Base-by-base conservation (phyloP, 2,888 invertebrate genomes). In the Perizoma affinitatum region DNA sequence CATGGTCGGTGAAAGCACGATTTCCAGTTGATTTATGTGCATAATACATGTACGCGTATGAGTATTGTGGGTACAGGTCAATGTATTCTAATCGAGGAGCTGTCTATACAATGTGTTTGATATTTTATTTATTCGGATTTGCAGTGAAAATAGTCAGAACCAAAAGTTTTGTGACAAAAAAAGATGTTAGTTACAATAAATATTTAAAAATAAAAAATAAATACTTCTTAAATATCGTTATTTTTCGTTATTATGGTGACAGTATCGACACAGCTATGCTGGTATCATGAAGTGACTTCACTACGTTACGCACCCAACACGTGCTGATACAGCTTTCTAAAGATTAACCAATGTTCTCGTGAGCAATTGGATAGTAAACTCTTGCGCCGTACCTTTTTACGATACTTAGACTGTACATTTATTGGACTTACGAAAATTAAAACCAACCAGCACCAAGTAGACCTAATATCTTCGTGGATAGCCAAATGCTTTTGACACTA, bases 271-370 rank as follows among this genome's bases (percentile, higher is more conserved):
- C 48, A 36, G 22, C n/a, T 51, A 36, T n/a, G n/a, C n/a, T 49
- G 36, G 7, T 40, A 7, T n/a, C 6, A 4, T 48, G 8, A 10
- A 8, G 5, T 38, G 5, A 48, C 64, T 58, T 61, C 80, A 69
- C 79, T 82, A 74, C n/a, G 38, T 53, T 41, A 41, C 55, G 58
- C 52, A 56, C 52, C 11, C 34, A 61, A 47, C 75, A 70, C 73
- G 67, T 71, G 68, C 70, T 58, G 43, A 69, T 54, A 66, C 63
- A 58, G 76, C 84, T 84, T 84, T 84, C 84, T 80, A 82, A 82
- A 79, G 74, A 81, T 83, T 83, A 75, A 74, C 80, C 78, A 84
- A 84, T 70, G 61, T 71, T 75, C 74, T 75, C 67, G 65, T 65
- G 63, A 64, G 66, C 64, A 54, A 59, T 65, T 46, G 63, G 66